Base-by-base conservation (phyloP, 2,888 invertebrate genomes). In the Hylaea fasciaria region DNA sequence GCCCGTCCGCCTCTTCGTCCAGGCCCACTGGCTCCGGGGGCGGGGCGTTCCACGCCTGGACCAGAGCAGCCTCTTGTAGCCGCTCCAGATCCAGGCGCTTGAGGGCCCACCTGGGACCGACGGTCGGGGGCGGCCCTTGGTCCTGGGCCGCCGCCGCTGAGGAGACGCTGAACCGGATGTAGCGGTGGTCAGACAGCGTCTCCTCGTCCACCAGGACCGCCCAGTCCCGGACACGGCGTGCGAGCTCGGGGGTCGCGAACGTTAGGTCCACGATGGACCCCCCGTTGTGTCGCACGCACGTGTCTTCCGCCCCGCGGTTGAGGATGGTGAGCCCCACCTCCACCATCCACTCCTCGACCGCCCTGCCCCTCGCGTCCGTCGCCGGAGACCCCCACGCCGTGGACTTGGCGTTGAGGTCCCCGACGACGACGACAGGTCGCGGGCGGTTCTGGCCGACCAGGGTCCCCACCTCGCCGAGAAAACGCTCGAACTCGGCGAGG, bases 331-430 rank as follows among this genome's bases (percentile, higher is more conserved):
- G 35, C 5, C 9, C 35, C 5, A 35, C 1, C 5, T 2, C 35
- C 35, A 35, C 35, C 35, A 8, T 2, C 35, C 35, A 35, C 10
- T 35, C 35, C 35, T 35, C 35, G 9, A 35, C 5, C 10, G 35
- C 37, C n/a, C 7, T 11, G n/a, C 45, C 45, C 0, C 45, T 2
- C 0, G 12, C n/a, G 5, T 45, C 13, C 3, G 45, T 13, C 2
- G 1, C 13, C 5, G 45, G 45, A 4, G n/a, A 29, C 8, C 45
- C 45, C 45, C 45, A 45, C 45, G 13, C 29, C 29, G 7, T 17
- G 3, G 45, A 45, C 13, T 45, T 45, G n/a, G 45, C 45, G 29
- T 45, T 45, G 13, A 45, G n/a, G 45, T 45, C 45, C 1, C 45
- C 45, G 35, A 8, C 10, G 11, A 35, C 11, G 35, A 35, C 9